Evolutionary conservation across 2,797 vertebrate species (phyloP), one percentile per base, ranked within the genome.

Genomic region (Enteromius fasciolatus): DNA sequence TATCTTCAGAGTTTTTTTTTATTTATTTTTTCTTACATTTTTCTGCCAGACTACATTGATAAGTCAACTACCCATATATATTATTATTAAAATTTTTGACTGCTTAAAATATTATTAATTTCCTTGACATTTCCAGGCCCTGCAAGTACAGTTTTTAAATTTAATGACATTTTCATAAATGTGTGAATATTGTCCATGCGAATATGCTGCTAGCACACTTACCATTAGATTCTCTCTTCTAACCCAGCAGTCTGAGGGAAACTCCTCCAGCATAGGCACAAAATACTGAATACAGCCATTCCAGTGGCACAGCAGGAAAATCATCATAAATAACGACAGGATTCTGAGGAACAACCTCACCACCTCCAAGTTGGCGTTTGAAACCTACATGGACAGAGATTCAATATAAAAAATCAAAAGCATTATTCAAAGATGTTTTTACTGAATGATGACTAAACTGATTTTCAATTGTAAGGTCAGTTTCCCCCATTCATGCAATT

Each of bases 271-370:
- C 93, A 94, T 94, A 3, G 94, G 94, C 36, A 95, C 94, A 39
- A 95, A 95, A 84, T 95, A 95, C 90, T 95, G 95, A 88, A 95
- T 94, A 89, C 94, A 95, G 66, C 94, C 94, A n/a, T 95, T 95
- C 95, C 94, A 95, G 87, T 95, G 95, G 80, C 94, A 95, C 82
- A 95, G 89, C 83, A 95, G 89, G 90, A 95, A 94, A 59, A 95
- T 94, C 93, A 94, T 95, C 92, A 94, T 94, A 86, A 95, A 95
- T 54, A 95, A 87, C 20, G 94, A 94, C 78, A 95, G 48, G 83
- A 95, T 86, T 82, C 94, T 92, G 85, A 95, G 93, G 86, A 95
- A 93, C 44, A 95, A 82, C 3, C 92, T 91, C 67, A 95, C 90
- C 82, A 94, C 93, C 86, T 95, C 94, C 90, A 94, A 80, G 87